Base-by-base conservation (phyloP, 53 echinoderm and acorn worm genomes). In the Astropecten irregularis region DNA sequence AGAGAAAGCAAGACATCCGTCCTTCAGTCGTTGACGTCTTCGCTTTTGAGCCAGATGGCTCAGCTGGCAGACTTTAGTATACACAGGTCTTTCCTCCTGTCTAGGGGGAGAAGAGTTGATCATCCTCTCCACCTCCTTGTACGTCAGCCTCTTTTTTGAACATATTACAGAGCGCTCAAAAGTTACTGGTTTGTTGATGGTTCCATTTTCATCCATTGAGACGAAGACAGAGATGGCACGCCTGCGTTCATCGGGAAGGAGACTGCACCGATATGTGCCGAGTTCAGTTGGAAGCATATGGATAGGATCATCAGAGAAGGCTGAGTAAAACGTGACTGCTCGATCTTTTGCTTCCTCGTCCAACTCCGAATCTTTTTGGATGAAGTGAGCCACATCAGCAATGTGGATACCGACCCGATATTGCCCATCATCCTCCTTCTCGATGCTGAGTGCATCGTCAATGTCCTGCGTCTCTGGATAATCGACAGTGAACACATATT, bases 401-500 rank as follows among this genome's bases (percentile, higher is more conserved):
- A 96, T 86, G 57, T 96, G 96, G 11, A 96, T 60, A 1, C 91
- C 93, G 44, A 96, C 65, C 32, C 82, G 44, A 51, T 66, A 58
- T 16, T 44, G 64, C 1, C 70, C 67, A n/a, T n/a, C n/a, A n/a
- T 89, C 83, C 13, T 61, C 33, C 28, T 73, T 21, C 37, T 81
- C 82, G 4, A 93, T 68, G 63, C 89, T 93, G 10, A 96, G 38
- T n/a, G 93, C 96, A 85, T 88, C 89, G 31, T 96, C 96, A 1
- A 90, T 30, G 67, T 92, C 92, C 15, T 70, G 55, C 10, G 85
- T 88, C 22, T 74, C 93, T 26, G 89, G 84, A 19, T 84, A 86
- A 39, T 91, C 96, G 21, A 96, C 87, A 22, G 96, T 96, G 59
- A 96, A 93, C 36, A 31, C 26, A 14, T n/a, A 30, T 39, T 68